These are phyloP conservation scores for Apotomis betuletana DNA, from an alignment of 2,888 invertebrate species.

Conservation along the genomic window DNA sequence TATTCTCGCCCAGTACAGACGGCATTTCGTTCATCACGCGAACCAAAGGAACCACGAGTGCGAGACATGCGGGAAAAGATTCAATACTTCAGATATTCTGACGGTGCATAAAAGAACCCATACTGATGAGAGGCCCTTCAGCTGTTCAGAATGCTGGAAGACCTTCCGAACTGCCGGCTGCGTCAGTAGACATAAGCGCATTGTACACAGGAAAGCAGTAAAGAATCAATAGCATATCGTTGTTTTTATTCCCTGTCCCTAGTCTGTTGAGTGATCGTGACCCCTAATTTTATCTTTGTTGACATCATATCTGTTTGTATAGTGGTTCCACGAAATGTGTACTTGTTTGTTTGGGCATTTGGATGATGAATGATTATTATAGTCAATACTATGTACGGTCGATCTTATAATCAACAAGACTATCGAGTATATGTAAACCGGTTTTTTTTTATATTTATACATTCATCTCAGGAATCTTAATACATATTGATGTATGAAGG, in stretches of 20 bases:
- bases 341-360: not conserved
- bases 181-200: constrained; percentile 74
- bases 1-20: constrained; percentile 75
- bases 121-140: constrained; percentile 75
- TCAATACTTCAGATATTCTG: constrained; percentile 80
- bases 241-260: constrained; percentile 47
- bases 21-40: constrained; percentile 81
- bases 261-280: constrained; percentile 39
- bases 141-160: constrained; percentile 77
- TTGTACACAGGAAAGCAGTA: constrained; percentile 67
- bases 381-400: too few relatives aligned
- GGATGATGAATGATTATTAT: too few relatives aligned
- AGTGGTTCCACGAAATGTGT: constrained; percentile 3
- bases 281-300: constrained; percentile 31
- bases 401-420: too few relatives aligned
- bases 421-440: too few relatives aligned
- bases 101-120: constrained; percentile 78
- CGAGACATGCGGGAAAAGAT: constrained; percentile 80
- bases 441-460: too few relatives aligned
- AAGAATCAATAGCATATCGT: constrained; percentile 57
- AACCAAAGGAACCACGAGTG: constrained; percentile 80
- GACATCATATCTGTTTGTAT: constrained; percentile 16
- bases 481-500: too few relatives aligned
- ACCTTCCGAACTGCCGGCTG: constrained; percentile 79
- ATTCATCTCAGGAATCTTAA: too few relatives aligned